phyloP scores from a whole-genome alignment of 2,113 vertebrate species.

The Phylloscopus trochiloides region DNA sequence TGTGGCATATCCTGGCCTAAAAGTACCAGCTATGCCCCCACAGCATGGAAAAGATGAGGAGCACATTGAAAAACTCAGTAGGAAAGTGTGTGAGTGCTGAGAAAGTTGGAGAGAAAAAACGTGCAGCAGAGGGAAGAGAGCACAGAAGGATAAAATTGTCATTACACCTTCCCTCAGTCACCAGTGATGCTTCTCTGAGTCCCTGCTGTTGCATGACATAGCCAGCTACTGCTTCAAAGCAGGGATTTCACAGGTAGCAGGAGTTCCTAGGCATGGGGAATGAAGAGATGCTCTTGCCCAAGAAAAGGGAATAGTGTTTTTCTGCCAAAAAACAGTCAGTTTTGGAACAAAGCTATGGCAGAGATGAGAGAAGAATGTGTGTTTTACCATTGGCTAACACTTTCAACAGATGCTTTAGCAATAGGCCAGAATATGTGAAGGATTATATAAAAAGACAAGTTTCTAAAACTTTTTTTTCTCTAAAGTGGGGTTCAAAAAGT shows the following conservation, averaged over 20 bases:
- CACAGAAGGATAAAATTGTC: background rate
- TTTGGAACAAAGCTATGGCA: background rate
- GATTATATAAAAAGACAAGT: background rate
- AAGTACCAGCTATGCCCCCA: background rate
- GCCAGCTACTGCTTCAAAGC: background rate
- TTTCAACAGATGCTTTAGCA: conserved; percentile 1
- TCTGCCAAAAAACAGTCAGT: background rate
- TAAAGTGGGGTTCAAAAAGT: background rate
- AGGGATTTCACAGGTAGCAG: background rate
- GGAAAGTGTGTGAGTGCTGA: background rate
- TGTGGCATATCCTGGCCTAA: background rate
- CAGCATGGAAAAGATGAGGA: background rate
- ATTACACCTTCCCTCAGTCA: background rate
- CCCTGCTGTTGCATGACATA: background rate
- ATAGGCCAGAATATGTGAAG: background rate
- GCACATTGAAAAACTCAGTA: background rate
- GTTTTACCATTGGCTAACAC: background rate
- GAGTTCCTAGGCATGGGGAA: background rate
- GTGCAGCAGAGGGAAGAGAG: background rate
- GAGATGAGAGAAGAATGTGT: background rate
- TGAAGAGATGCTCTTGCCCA: background rate
- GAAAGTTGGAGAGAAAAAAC: background rate
- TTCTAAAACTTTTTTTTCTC: background rate
- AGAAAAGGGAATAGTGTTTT: background rate
- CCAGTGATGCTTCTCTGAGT: background rate